Evolutionary conservation across 1,140 invertebrate species (phyloP), one percentile per base, ranked within the genome.

Genomic region (Trinorchestia longiramus): DNA sequence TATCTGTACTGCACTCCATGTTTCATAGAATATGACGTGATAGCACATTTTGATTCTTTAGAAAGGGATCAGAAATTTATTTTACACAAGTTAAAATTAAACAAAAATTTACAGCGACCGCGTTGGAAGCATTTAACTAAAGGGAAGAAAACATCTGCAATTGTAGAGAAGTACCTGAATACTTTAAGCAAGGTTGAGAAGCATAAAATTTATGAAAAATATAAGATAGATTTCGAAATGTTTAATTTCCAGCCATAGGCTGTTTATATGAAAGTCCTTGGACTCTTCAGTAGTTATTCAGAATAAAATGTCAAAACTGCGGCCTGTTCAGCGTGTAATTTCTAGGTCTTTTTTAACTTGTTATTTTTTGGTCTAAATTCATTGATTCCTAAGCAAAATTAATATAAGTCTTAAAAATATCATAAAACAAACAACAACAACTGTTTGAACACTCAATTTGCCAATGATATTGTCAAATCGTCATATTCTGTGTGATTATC

Each of bases 1-100:
- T 98, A 98, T 97, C 97, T 98, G 96, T 98, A 98, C 96, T 98
- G 98, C 96, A 98, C 98, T 28, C 98, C 98, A 0, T 99, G 98
- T 97, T 97, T 98, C 15, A 97, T 98, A 0, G 98, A 98, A 95
- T 99, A 98, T 96, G 98, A 99, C 97, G 98, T 99, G 90, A 98
- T 99, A 95, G 98, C 98, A 45, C 99, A 99, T 97, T 99, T 99
- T 97, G 99, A 99, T 97, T 99, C 98, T 15, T 97, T 99, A 53
- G 97, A 98, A 97, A 98, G 98, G 45, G 98, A 99, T 97, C 98
- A 98, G 53, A 97, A 98, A 88, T 98, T 98, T 96, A 98, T 98
- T 0, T 98, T 98, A 47, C 97, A 98, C 90, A 97, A 98, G 97
- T 97, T 98, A 47, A 97, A 98, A 8, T 97, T 98, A n/a, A 98